Conservation (phyloP, 2,797 vertebrate species). For the Aotus griseimembra region DNA sequence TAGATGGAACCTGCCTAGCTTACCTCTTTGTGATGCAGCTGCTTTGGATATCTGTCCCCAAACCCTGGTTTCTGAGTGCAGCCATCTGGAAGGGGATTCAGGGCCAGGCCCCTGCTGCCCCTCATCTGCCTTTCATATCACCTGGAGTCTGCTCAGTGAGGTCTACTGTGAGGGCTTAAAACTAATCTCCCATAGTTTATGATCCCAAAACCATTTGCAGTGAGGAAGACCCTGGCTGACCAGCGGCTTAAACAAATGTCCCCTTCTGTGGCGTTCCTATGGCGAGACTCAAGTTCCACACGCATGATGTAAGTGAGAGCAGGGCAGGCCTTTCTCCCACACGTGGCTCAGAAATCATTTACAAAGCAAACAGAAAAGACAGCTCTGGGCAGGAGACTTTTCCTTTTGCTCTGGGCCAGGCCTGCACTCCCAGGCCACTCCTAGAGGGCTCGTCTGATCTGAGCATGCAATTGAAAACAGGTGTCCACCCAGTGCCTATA, state of each 20-base stretch:
- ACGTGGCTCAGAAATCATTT: slow-evolving; percentile 82
- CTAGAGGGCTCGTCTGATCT: slow-evolving; percentile 83
- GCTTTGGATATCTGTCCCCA: slow-evolving; percentile 41
- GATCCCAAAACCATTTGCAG: slow-evolving; percentile 85
- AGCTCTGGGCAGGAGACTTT: slow-evolving; percentile 81
- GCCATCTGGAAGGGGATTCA: slow-evolving; percentile 73
- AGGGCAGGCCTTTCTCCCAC: slow-evolving; percentile 82
- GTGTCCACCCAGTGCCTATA: slow-evolving; percentile 79
- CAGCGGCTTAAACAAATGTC: slow-evolving; percentile 83
- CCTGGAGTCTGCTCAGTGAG: slow-evolving; percentile 73
- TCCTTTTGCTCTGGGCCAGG: slow-evolving; percentile 71
- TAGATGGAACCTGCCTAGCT: slow-evolving; percentile 45
- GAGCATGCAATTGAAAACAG: slow-evolving; percentile 87
- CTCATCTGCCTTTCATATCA: slow-evolving; percentile 81
- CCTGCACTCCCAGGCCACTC: slow-evolving; percentile 68
- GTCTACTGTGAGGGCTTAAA: slow-evolving; percentile 82
- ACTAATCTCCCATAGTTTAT: slow-evolving; percentile 84
- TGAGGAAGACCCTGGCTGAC: slow-evolving; percentile 84
- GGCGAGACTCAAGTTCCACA: slow-evolving; percentile 85
- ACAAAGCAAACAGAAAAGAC: slow-evolving; percentile 82
- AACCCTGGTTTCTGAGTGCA: background rate
- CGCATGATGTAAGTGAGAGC: slow-evolving; percentile 84
- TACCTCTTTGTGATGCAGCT: slow-evolving; percentile 44
- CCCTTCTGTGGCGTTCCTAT: slow-evolving; percentile 76
- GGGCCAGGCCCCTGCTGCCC: slow-evolving; percentile 64